Evolutionary conservation across 2,888 invertebrate species (phyloP).

Genomic region (Allophyes oxyacanthae): DNA sequence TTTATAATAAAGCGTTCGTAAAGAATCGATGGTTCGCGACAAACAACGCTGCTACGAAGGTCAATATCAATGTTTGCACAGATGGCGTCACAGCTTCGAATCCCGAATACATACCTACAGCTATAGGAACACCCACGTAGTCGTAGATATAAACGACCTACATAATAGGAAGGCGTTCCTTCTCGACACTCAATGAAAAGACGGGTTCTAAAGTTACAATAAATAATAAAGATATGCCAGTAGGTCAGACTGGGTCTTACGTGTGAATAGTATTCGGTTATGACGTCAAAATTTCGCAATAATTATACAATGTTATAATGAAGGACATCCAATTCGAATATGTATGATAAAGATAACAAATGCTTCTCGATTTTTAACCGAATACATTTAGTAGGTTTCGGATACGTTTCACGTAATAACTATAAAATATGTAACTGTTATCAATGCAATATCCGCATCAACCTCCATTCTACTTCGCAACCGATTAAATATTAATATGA

Average conservation of each 20-base stretch:
- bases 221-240: slow-evolving; percentile 7
- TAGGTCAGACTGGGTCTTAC: slow-evolving; percentile 36
- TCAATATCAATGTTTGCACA: slow-evolving; percentile 70
- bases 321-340: slow-evolving; percentile 21
- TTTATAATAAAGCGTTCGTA: slow-evolving; percentile 50
- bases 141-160: slow-evolving; percentile 10
- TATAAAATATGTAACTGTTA: slow-evolving; percentile 7
- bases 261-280: slow-evolving; percentile 12
- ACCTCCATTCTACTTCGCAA: slow-evolving; percentile 26
- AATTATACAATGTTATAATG: slow-evolving; percentile 18
- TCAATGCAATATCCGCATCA: slow-evolving; percentile 24
- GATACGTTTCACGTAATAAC: no score
- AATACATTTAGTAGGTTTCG: neutral
- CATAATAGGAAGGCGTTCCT: slow-evolving; percentile 6
- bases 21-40: slow-evolving; percentile 44
- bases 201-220: slow-evolving; percentile 8
- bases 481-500: slow-evolving; percentile 38
- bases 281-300: slow-evolving; percentile 29
- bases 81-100: slow-evolving; percentile 57
- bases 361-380: neutral
- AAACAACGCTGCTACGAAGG: slow-evolving; percentile 61
- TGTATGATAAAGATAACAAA: slow-evolving; percentile 10
- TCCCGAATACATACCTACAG: slow-evolving; percentile 34
- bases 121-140: slow-evolving; percentile 31
- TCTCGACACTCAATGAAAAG: slow-evolving; percentile 1